Evolutionary conservation across 2,113 vertebrate genomes (phyloP).

Genomic region (Spea bombifrons): DNA sequence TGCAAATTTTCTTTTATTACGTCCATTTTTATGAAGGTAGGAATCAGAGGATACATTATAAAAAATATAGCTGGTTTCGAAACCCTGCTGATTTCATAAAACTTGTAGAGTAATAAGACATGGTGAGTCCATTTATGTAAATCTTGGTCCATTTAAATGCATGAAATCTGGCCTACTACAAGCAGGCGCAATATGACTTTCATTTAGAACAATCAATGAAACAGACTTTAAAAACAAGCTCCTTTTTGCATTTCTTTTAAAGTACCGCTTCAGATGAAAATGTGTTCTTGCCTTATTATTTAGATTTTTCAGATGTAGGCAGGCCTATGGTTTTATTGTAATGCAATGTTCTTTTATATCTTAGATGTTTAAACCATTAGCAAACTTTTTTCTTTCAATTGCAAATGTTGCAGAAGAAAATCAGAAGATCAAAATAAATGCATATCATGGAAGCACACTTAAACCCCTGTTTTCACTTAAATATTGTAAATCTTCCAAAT

Average conservation of each 20-base stretch:
- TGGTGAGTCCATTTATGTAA: conserved; percentile 38
- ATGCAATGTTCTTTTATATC: background rate
- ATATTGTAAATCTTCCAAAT: too few relatives aligned
- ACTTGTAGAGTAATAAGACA: conserved; percentile 22
- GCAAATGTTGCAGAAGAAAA: too few relatives aligned
- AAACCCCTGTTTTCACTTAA: too few relatives aligned
- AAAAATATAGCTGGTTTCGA: background rate
- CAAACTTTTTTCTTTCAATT: too few relatives aligned
- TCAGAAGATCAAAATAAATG: too few relatives aligned
- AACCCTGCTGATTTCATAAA: conserved; percentile 25
- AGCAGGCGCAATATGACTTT: conserved; percentile 56
- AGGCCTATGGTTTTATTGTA: too few relatives aligned
- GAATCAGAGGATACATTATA: background rate
- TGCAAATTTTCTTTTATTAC: background rate
- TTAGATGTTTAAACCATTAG: too few relatives aligned
- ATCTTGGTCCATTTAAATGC: conserved; percentile 30
- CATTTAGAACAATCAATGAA: conserved; percentile 53
- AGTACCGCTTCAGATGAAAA: conserved; percentile 36
- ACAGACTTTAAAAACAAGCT: conserved; percentile 26
- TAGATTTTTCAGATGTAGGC: background rate
- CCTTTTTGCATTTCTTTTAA: conserved; percentile 25
- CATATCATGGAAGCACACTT: too few relatives aligned
- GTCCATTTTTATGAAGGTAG: background rate
- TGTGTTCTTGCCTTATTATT: background rate
- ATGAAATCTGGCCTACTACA: conserved; percentile 44